Evolutionary conservation across 2,797 vertebrate species (phyloP), one percentile per base, ranked within the genome.

Genomic region (Eupleurogrammus muticus): DNA sequence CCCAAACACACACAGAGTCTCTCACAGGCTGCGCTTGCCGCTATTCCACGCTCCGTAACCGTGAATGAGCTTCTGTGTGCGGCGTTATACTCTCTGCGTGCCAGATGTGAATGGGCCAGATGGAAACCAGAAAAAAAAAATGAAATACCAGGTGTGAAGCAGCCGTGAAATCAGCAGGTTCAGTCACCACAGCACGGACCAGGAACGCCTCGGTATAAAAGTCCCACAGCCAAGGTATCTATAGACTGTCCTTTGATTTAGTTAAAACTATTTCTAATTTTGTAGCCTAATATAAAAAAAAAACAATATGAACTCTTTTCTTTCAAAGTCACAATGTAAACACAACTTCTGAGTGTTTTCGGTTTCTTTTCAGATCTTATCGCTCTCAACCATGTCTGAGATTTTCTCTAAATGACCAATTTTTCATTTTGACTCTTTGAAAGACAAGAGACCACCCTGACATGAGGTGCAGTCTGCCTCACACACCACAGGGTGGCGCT

Each of bases 51-150:
- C 72, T 66, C 70, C 4, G 44, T 72, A 42, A 74, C 61, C 71
- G 14, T 90, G 75, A 90, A 89, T 80, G 73, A 70, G 35, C 47
- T 23, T 66, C 85, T 81, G 48, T 90, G 87, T 89, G 73, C 69
- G 71, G 76, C 85, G 76, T 71, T 13, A 66, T 75, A 32, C 64
- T 8, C 78, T 53, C 76, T 51, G 76, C 9, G 0, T 7, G 63
- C 85, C 87, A 90, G 79, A 83, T 84, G 82, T 81, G 77, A 44
- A 21, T 0, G 7, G 21, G 78, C 74, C 81, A 71, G 74, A 80
- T 69, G 51, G 66, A 73, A 79, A 54, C 40, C 52, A 3, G 3
- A 3, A 3, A 28, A 28, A n/a, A 20, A 59, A 63, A 44, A n/a
- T 46, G 50, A 77, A 78, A 77, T 53, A 5, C 66, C 76, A 78